These are phyloP conservation scores for Sphenodon punctatus DNA, from an alignment of 2,797 vertebrate species.

Conservation along the genomic window DNA sequence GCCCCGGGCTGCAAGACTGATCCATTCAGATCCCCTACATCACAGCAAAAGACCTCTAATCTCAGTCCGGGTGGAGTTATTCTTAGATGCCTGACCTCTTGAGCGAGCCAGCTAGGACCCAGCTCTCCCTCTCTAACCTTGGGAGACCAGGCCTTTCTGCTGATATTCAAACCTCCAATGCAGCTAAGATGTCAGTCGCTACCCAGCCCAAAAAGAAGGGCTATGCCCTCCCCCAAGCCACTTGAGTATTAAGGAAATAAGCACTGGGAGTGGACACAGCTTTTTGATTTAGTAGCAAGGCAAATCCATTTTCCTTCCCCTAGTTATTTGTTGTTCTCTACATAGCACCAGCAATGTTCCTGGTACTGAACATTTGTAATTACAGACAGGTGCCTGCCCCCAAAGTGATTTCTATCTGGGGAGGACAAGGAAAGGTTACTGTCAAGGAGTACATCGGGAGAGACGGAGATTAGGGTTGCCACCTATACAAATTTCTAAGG, in stretches of 20 bases:
- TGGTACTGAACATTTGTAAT: too few species aligned
- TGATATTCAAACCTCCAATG: neutral
- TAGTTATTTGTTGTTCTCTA: too few species aligned
- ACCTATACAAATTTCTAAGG: too few species aligned
- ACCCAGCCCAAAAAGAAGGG: neutral
- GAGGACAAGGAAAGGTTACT: too few species aligned
- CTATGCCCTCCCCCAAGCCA: neutral
- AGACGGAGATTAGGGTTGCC: too few species aligned
- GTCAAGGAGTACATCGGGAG: too few species aligned
- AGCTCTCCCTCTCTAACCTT: neutral
- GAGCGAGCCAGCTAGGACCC: neutral
- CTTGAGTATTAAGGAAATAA: neutral
- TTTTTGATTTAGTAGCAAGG: neutral
- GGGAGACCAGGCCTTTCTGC: neutral
- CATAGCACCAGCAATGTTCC: too few species aligned
- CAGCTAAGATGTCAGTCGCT: neutral
- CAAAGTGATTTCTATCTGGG: too few species aligned
- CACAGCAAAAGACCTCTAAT: neutral
- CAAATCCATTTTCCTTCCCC: neutral
- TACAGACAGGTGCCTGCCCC: too few species aligned
- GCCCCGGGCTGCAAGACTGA: neutral
- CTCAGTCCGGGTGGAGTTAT: accelerated
- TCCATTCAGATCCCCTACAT: neutral
- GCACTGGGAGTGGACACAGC: neutral
- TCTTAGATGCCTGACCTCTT: neutral